Conservation (phyloP, 1,140 invertebrate species). For the Pararge aegeria region DNA sequence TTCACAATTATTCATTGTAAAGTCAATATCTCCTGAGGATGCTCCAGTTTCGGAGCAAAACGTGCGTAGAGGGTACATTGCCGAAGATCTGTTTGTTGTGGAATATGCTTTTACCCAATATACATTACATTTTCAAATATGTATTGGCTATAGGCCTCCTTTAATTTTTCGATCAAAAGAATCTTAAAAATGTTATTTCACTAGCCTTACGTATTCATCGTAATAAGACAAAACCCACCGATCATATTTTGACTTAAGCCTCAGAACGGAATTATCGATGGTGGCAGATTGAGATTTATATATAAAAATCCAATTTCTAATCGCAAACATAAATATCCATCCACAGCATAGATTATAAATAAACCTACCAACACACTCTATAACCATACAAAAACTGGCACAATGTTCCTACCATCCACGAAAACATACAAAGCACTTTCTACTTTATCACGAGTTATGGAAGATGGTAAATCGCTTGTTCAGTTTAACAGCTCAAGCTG, state of each 20-base stretch:
- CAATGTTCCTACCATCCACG: not conserved
- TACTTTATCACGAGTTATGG: not conserved
- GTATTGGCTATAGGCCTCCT: no score
- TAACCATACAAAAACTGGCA: constrained; percentile 9
- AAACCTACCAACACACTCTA: constrained; percentile 23
- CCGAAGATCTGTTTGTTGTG: no score
- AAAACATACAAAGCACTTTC: constrained; percentile 4
- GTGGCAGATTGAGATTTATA: constrained; percentile 17
- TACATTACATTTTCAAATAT: no score
- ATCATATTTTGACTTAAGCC: not conserved
- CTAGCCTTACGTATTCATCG: no score
- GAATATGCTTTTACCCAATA: no score
- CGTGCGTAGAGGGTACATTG: no score
- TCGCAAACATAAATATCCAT: constrained; percentile 40
- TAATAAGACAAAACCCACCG: no score
- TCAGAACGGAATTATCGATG: not conserved
- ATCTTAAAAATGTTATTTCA: no score
- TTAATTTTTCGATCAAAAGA: no score
- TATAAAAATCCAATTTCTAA: constrained; percentile 43
- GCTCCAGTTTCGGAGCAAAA: no score
- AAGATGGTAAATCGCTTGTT: constrained; percentile 1
- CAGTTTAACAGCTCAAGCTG: not conserved
- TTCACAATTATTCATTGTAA: no score
- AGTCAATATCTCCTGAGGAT: no score
- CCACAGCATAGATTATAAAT: constrained; percentile 21